Base-by-base conservation (phyloP, 2,797 vertebrate species). In the Cossypha caffra region DNA sequence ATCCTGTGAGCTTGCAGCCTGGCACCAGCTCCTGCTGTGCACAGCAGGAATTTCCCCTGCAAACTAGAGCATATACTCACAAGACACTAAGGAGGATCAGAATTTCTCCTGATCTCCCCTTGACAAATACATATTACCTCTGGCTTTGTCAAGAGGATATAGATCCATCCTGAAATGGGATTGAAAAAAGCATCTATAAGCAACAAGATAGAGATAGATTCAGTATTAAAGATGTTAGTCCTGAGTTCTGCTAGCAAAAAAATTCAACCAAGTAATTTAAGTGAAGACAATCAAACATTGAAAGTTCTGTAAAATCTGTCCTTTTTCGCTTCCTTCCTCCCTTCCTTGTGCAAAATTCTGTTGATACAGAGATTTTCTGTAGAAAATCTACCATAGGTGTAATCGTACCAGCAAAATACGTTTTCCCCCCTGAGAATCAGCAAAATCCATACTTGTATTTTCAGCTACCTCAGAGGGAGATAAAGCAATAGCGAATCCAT, bases 1-100 rank as follows among this genome's bases (percentile, higher is more conserved):
- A 45, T 86, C 57, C 35, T 62, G 38, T 38, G 55, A 93, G 88
- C 37, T 88, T 94, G 66, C 75, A 93, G 73, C 81, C 92, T 94
- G 97, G 92, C 96, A 97, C 96, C 96, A 96, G 47, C 85, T 96
- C 97, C 95, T 94, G 96, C 96, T 97, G 97, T 95, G 97, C 97
- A 96, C 97, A 97, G 95, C 96, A 97, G 96, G 97, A 72, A 38
- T 81, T 96, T 96, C 95, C 94, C 72, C 43, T 86, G 71, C n/a
- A 67, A 91, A 80, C 29, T 40, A 66, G 33, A 90, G 61, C 45
- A 16, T 38, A 28, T 40, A 67, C 76, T 92, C 73, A 74, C 69
- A 85, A 61, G 43, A 59, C 45, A 40, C 45, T 85, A 64, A 94
- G 93, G 86, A 90, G 45, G 82, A 95, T 90, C 75, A 77, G 89